A percentile compares a stretch with the other conserved stretches of the same genome.
phyloP scores from a whole-genome alignment of 2,113 vertebrate species.

The Gymnogyps californianus region DNA sequence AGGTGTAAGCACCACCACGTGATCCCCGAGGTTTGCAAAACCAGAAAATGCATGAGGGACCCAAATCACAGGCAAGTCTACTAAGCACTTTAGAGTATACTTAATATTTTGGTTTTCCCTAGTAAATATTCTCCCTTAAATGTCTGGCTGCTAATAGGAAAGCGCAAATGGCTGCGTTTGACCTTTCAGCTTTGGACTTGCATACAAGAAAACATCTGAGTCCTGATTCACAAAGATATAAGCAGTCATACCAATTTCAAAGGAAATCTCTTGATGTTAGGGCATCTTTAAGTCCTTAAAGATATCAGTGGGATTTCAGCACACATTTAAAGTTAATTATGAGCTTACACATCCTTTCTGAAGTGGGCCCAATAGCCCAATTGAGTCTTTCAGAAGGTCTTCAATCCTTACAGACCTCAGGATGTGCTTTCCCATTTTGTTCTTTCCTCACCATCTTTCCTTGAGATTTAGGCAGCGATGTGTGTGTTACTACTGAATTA shows the following conservation, averaged over 20 bases:
- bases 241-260: neutral
- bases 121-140: neutral
- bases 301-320: neutral
- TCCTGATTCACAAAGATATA: neutral
- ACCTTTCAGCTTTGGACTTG: neutral
- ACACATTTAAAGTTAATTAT: neutral
- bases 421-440: neutral
- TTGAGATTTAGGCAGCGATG: neutral
- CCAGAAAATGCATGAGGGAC: neutral
- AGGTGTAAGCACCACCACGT: fast-evolving
- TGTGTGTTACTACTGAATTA: neutral
- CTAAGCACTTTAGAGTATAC: neutral
- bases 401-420: neutral
- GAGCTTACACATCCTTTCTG: neutral
- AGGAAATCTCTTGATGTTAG: neutral
- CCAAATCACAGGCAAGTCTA: neutral
- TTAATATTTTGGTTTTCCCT: neutral
- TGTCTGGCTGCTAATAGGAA: neutral
- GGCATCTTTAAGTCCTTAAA: neutral
- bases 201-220: neutral
- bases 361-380: neutral
- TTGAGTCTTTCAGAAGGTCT: neutral
- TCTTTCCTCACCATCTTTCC: neutral
- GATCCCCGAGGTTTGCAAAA: neutral
- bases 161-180: neutral